Conservation (phyloP, 23 tunicate species). For the Styela clava region DNA sequence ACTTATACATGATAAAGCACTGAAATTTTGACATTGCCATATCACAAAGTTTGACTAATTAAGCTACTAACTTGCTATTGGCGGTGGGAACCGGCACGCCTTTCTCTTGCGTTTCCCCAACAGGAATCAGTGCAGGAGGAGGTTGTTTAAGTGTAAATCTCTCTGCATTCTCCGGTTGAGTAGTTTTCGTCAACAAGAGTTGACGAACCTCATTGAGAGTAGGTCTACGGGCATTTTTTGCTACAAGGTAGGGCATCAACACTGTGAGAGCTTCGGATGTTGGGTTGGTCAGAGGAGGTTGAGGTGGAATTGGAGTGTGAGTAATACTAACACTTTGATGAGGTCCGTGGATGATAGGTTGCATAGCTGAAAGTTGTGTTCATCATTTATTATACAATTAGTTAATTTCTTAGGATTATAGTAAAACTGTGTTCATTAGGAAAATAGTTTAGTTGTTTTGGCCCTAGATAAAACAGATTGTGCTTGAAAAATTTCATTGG, state of each 20-base stretch:
- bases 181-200: constrained; percentile 13
- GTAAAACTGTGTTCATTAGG: too few relatives aligned
- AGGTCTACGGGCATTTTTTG: constrained; percentile 56
- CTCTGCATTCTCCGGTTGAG: not conserved
- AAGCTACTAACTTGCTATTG: too few relatives aligned
- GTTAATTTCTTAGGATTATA: too few relatives aligned
- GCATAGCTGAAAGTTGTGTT: not conserved
- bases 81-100: too few relatives aligned
- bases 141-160: constrained; percentile 1
- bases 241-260: constrained; percentile 50
- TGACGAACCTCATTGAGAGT: constrained; percentile 57
- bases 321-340: not conserved
- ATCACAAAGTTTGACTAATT: too few relatives aligned
- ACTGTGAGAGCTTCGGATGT: constrained; percentile 20
- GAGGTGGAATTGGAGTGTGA: not conserved
- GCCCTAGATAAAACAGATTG: too few relatives aligned
- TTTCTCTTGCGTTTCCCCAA: not conserved
- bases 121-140: constrained; percentile 22
- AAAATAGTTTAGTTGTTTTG: too few relatives aligned
- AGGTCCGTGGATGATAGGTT: not conserved
- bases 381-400: too few relatives aligned
- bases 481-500: too few relatives aligned
- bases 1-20: too few relatives aligned
- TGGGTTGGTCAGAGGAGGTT: not conserved
- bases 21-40: too few relatives aligned